Conservation (phyloP, 2,797 vertebrate species). For the Mus minutoides region DNA sequence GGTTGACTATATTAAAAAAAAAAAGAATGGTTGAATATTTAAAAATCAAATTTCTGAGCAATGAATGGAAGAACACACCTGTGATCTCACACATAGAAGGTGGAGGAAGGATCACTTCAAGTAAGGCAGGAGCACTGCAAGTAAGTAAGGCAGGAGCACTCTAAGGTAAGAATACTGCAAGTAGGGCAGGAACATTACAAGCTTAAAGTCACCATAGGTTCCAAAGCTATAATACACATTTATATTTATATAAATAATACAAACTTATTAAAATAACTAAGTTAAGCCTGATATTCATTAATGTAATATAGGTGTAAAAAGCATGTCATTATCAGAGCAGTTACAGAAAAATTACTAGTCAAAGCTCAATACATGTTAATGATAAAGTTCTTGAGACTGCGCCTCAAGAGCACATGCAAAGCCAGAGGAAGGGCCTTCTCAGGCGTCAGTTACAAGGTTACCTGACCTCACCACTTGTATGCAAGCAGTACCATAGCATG, state of each 20-base stretch:
- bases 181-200: background rate
- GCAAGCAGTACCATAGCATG: background rate
- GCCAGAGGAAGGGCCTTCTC: background rate
- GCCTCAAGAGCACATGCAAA: background rate
- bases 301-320: background rate
- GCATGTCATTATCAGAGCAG: background rate
- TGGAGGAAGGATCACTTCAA: background rate
- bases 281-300: background rate
- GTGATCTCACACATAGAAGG: background rate
- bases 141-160: no score
- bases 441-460: background rate
- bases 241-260: background rate
- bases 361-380: background rate
- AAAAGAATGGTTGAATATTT: background rate
- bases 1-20: background rate
- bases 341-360: background rate
- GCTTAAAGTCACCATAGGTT: background rate
- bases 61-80: background rate
- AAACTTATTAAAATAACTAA: background rate
- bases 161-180: no score
- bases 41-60: background rate
- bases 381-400: background rate
- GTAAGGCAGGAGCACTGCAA: no score
- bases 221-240: background rate
- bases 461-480: background rate